Base-by-base conservation (phyloP, 2,888 invertebrate genomes). In the Gymnoscelis rufifasciata region DNA sequence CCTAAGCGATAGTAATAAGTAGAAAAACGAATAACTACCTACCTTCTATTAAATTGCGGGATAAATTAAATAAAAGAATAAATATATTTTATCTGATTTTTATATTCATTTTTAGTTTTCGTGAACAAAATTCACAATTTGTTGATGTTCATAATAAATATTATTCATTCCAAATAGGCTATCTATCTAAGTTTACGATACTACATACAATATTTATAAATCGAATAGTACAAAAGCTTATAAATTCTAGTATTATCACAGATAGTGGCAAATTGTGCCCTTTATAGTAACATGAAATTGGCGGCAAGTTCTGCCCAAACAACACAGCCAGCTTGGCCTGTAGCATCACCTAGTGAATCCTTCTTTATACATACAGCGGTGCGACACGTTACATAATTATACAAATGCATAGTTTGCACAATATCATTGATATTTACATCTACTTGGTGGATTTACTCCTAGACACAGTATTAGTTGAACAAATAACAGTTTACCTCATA, bases 161-260 rank as follows among this genome's bases (percentile, higher is more conserved):
- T 79, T 73, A 71, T 71, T 74, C 47, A 48, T 54, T 56, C 54
- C 52, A 54, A 49, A 58, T 56, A 56, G 45, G 48, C 52, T 58
- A 56, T 54, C 52, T 58, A 56, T 54, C 57, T 58, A 58, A 45
- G 26, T 48, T 54, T 52, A 7, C 37, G 31, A 51, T 52, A 49
- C 46, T 57, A 54, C 56, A 52, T 56, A 57, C 54, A 58, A n/a
- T 58, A 56, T 56, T 58, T 58, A 56, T 58, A 56, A 49, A 52
- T 47, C 45, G 45, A 51, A 54, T 58, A 58, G 49, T 58, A 58
- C 58, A 79, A 71, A 70, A 64, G 58, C 72, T 69, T 62, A 64
- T 63, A 68, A 69, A 69, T 69, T 81, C 82, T 86, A 86, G 72
- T 70, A 71, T 81, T 87, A 88, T 88, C 87, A 88, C 87, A 88